phyloP scores from a whole-genome alignment of 2,888 invertebrate genomes.

The Lottia scabra region DNA sequence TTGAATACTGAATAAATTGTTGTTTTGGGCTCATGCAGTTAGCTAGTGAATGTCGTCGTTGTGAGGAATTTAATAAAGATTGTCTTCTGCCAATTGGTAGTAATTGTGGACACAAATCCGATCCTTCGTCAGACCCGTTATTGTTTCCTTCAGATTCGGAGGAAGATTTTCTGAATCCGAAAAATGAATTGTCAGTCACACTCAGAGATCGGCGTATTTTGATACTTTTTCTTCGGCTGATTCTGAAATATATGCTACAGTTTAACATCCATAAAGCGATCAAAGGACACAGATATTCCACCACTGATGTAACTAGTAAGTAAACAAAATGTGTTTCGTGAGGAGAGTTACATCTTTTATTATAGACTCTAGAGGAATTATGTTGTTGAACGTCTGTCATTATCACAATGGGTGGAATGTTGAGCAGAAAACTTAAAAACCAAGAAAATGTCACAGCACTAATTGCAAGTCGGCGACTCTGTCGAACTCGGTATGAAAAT shows the following conservation, averaged over 20 bases:
- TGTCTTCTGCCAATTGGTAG: not conserved
- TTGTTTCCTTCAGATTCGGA: conserved; percentile 35
- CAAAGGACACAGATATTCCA: conserved; percentile 50
- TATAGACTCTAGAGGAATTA: conserved; percentile 8
- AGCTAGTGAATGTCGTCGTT: not conserved
- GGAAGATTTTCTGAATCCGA: conserved; percentile 46
- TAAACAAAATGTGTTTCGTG: conserved; percentile 40
- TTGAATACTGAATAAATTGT: not conserved
- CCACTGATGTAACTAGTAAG: conserved; percentile 36
- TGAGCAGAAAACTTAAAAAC: conserved; percentile 46
- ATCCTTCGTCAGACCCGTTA: conserved; percentile 20
- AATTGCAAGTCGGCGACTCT: conserved; percentile 44
- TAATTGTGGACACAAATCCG: conserved; percentile 11
- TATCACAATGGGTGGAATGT: conserved; percentile 44
- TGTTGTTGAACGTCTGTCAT: conserved; percentile 40
- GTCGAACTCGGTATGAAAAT: conserved; percentile 53
- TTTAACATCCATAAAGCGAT: conserved; percentile 48
- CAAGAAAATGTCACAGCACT: conserved; percentile 42
- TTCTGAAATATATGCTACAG: conserved; percentile 52
- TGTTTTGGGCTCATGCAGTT: not conserved
- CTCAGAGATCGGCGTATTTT: conserved; percentile 58
- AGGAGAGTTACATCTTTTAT: conserved; percentile 35
- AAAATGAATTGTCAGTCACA: conserved; percentile 39
- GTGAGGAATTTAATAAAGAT: not conserved
- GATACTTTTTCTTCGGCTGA: conserved; percentile 50